Evolutionary conservation across 1,140 invertebrate genomes (phyloP).

Genomic region (Ptiloglossa arizonensis): DNA sequence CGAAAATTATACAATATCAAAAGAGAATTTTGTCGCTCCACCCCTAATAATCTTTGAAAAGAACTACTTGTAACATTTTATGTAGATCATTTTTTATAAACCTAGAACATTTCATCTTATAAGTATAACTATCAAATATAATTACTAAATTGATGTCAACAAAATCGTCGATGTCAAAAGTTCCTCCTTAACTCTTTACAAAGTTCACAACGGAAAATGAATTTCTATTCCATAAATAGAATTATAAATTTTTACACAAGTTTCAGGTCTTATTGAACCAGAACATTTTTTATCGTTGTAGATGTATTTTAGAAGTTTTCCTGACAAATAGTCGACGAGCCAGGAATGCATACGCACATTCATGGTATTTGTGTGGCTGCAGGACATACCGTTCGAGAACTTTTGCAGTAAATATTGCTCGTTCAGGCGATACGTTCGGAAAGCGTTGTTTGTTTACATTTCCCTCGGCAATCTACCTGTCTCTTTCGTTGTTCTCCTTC

Average conservation of each 20-base stretch:
- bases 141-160: too few species aligned
- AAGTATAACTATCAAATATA: too few species aligned
- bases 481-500: not conserved
- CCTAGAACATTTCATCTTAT: too few species aligned
- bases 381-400: constrained; percentile 45
- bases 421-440: constrained; percentile 59
- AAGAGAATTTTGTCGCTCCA: too few species aligned
- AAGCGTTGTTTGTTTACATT: constrained; percentile 65
- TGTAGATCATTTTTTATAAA: too few species aligned
- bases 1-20: too few species aligned
- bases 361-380: constrained; percentile 25
- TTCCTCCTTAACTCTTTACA: too few species aligned
- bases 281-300: not conserved
- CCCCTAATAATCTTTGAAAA: too few species aligned
- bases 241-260: not conserved
- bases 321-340: constrained; percentile 60
- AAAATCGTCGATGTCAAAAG: too few species aligned
- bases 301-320: constrained; percentile 25
- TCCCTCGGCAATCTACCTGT: constrained; percentile 42
- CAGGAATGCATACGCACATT: constrained; percentile 32
- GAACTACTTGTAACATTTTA: too few species aligned
- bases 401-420: constrained; percentile 69
- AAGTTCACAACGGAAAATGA: too few species aligned
- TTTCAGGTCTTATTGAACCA: not conserved
- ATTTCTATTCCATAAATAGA: not conserved